Evolutionary conservation across 2,888 invertebrate genomes (phyloP), one percentile per base, ranked within the genome.

Genomic region (Nemoura dubitans): DNA sequence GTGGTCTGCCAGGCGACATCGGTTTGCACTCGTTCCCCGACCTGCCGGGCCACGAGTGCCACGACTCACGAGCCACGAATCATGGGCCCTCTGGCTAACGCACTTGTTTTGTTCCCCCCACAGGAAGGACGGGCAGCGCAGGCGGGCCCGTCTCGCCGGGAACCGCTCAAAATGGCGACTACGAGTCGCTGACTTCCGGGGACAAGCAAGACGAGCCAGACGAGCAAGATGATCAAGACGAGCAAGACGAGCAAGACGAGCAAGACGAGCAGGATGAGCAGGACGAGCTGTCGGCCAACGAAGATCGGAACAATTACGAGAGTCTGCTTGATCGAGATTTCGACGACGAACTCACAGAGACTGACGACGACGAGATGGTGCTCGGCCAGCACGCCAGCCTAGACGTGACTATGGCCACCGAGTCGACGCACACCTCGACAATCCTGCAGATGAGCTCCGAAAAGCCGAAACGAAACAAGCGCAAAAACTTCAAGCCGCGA

Each of bases 401-500:
- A 16, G 86, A 86, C 25, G 85, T 84, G 27, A 86, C 84, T 0
- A 80, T 81, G 84, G 30, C 81, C 27, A 86, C 87, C 10, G 81
- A 81, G 27, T 43, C 85, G 0, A 82, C 83, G 25, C 29, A 83
- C 16, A 30, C 86, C 10, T 82, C 85, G 14, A 25, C 83, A 2
- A 84, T 76, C 25, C 14, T 78, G 14, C 29, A 5, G 28, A 77
- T 25, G 25, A 36, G 42, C n/a, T 36, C n/a, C n/a, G 30, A 82
- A 26, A 83, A 76, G 90, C 94, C 94, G 88, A 94, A 95, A 91
- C 93, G 95, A 89, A 96, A 96, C 92, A 96, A 96, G 89, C 92
- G 96, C 89, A 96, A 96, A 91, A 96, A 96, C 91, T 95, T 96
- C 91, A 95, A 95, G 89, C 96, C 96, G 0, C 92, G 96, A 89